Conservation (phyloP, 2,888 invertebrate species). For the Trisateles emortualis region DNA sequence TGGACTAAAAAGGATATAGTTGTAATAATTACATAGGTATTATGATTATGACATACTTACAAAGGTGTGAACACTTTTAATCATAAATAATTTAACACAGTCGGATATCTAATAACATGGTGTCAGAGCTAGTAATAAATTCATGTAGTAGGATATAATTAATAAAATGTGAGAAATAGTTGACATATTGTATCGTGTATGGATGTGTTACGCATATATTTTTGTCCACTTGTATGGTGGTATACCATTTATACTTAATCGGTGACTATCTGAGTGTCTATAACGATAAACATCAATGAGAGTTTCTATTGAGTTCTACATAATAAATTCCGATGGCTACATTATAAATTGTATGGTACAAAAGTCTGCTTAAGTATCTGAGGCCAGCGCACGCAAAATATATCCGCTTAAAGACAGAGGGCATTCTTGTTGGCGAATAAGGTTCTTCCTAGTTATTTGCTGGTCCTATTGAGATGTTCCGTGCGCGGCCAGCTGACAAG, state of each 20-base stretch:
- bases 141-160: constrained; percentile 58
- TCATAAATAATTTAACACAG: constrained; percentile 40
- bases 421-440: constrained; percentile 71
- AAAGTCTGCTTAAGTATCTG: constrained; percentile 45
- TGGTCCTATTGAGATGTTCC: constrained; percentile 79
- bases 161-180: constrained; percentile 78
- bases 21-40: constrained; percentile 39
- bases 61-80: constrained; percentile 59
- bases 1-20: constrained; percentile 47
- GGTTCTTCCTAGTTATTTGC: constrained; percentile 63
- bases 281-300: constrained; percentile 39
- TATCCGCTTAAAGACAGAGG: constrained; percentile 61
- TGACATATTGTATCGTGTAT: constrained; percentile 70
- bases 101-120: constrained; percentile 32
- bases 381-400: constrained; percentile 49
- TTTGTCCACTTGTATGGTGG: constrained; percentile 45
- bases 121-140: constrained; percentile 53
- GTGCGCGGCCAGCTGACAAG: constrained; percentile 63
- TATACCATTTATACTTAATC: constrained; percentile 32
- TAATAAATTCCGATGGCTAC: constrained; percentile 42
- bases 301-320: constrained; percentile 39
- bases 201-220: constrained; percentile 51
- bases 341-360: constrained; percentile 47
- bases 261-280: constrained; percentile 1
- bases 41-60: constrained; percentile 54